Conservation (phyloP, 2,888 invertebrate genomes). For the Phortica magna region DNA sequence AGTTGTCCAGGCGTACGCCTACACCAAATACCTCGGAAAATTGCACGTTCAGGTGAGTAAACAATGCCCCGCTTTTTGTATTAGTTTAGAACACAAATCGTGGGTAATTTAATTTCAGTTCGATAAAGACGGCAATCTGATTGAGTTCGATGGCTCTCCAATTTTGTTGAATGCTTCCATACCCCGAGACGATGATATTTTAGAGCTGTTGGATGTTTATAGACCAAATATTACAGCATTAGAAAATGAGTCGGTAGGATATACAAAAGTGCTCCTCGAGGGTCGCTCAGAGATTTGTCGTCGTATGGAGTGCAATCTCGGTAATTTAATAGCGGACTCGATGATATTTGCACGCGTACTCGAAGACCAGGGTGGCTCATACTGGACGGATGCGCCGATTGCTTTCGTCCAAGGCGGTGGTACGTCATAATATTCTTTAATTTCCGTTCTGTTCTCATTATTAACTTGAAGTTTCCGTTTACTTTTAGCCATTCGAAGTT, state of each 20-base stretch:
- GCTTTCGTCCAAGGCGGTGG: constrained; percentile 88
- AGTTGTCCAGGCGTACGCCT: constrained; percentile 93
- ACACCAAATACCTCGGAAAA: constrained; percentile 93
- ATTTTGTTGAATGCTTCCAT: constrained; percentile 84
- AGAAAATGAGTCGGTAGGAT: constrained; percentile 82
- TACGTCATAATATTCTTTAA: constrained; percentile 24
- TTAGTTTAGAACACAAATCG: neutral
- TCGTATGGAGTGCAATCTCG: constrained; percentile 88
- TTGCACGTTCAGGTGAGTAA: constrained; percentile 80
- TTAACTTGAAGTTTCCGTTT: neutral
- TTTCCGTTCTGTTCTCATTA: neutral
- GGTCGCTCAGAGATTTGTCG: constrained; percentile 83
- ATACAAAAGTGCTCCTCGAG: constrained; percentile 84
- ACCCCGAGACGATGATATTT: constrained; percentile 83
- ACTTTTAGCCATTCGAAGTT: constrained; percentile 81
- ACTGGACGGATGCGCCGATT: constrained; percentile 89
- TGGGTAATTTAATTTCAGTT: constrained; percentile 78
- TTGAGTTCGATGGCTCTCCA: constrained; percentile 85
- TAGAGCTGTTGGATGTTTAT: constrained; percentile 82
- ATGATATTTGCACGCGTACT: constrained; percentile 81
- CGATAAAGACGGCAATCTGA: constrained; percentile 85
- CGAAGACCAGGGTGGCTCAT: constrained; percentile 69
- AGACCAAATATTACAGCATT: constrained; percentile 80
- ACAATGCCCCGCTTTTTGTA: neutral
- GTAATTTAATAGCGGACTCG: constrained; percentile 89